These are phyloP conservation scores for Columba livia DNA, from an alignment of 2,113 vertebrate species.

Conservation along the genomic window DNA sequence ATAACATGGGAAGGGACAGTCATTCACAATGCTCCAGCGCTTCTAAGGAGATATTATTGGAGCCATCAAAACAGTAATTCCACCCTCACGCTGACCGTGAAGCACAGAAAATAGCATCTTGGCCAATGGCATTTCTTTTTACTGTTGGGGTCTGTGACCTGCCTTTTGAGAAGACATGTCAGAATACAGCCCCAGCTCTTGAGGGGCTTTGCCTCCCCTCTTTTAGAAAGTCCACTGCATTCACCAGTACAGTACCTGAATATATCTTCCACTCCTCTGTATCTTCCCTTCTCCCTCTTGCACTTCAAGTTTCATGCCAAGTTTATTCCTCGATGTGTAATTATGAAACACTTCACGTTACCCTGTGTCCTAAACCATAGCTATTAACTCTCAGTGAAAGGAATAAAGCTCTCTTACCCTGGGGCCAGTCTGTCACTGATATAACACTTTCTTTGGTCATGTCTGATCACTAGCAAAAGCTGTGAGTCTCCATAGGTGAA, in stretches of 20 bases:
- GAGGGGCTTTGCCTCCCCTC: neutral
- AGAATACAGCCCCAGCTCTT: neutral
- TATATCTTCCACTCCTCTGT: neutral
- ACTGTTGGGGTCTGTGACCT: neutral
- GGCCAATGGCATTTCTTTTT: neutral
- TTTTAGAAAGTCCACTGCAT: neutral
- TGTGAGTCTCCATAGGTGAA: neutral
- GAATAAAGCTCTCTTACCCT: neutral
- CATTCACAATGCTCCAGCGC: neutral
- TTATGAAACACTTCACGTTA: neutral
- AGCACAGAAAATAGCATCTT: neutral
- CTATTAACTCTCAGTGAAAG: neutral
- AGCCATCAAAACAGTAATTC: neutral
- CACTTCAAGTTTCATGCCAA: neutral
- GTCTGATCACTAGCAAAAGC: neutral
- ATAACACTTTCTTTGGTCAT: rapidly evolving
- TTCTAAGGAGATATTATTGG: neutral
- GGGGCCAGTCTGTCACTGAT: neutral
- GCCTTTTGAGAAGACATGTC: rapidly evolving
- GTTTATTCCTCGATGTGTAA: neutral
- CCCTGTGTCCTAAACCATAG: neutral
- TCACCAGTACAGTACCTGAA: neutral
- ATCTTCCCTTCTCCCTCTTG: neutral
- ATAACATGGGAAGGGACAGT: neutral
- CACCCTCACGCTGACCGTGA: neutral